Evolutionary conservation across 2,113 vertebrate species (phyloP).

Genomic region (Dicentrarchus labrax): DNA sequence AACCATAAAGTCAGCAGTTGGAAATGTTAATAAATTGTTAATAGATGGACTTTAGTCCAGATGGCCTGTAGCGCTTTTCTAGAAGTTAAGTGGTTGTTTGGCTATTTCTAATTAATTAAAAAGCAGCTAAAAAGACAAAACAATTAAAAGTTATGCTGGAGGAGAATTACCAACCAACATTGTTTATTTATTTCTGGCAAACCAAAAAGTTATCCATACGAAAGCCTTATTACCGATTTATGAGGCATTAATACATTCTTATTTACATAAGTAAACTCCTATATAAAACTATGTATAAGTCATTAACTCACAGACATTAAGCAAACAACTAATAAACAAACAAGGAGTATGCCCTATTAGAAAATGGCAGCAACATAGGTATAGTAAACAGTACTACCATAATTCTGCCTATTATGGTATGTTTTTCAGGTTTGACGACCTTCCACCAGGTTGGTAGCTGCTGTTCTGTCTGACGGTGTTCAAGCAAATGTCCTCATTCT

Average conservation of each 20-base stretch:
- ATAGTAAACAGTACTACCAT: background rate
- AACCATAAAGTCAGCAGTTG: conserved; percentile 41
- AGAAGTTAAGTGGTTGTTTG: background rate
- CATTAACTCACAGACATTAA: background rate
- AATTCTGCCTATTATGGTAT: background rate
- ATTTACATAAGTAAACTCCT: no score
- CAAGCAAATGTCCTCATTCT: conserved; percentile 22
- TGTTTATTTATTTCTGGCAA: background rate
- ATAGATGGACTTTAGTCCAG: conserved; percentile 35
- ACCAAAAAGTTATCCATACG: background rate
- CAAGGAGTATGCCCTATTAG: background rate
- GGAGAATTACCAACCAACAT: background rate
- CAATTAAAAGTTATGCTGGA: background rate
- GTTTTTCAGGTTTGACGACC: background rate
- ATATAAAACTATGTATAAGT: background rate
- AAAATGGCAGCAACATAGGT: background rate
- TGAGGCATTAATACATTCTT: background rate
- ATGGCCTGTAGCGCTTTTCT: conserved; percentile 20
- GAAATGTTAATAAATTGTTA: conserved; percentile 48
- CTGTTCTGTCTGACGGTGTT: background rate
- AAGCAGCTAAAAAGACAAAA: no score
- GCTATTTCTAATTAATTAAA: no score
- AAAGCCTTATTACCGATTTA: background rate
- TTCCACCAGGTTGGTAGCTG: background rate
- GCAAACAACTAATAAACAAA: background rate